These are phyloP conservation scores for Muschampia plurimacula DNA, from an alignment of 2,888 invertebrate species.

Conservation along the genomic window DNA sequence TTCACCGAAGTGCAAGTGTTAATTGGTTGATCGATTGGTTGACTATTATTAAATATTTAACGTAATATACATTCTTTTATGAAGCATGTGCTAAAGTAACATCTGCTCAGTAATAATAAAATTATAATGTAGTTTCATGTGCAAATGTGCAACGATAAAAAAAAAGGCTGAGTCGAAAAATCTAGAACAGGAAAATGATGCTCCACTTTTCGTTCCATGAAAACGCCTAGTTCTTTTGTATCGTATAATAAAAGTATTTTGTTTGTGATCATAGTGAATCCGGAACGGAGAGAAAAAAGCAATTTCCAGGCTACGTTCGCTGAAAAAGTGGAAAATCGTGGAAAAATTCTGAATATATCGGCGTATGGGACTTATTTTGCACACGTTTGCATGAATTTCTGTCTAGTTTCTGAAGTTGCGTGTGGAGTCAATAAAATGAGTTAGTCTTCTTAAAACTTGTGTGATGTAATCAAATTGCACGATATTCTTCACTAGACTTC, in stretches of 20 bases:
- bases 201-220: slow-evolving; percentile 14
- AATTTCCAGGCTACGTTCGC: slow-evolving; percentile 11
- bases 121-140: background rate
- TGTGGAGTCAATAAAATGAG: background rate
- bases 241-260: slow-evolving; percentile 22
- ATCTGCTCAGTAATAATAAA: background rate
- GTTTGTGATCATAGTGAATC: slow-evolving; percentile 15
- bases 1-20: background rate
- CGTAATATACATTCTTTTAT: no score
- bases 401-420: background rate
- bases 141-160: slow-evolving; percentile 1
- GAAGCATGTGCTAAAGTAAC: background rate
- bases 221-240: slow-evolving; percentile 23
- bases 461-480: no score
- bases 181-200: slow-evolving; percentile 26
- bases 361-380: background rate
- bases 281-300: slow-evolving; percentile 19
- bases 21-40: no score
- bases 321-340: background rate
- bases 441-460: no score
- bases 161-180: background rate
- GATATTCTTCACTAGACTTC: no score
- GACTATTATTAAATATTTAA: no score
- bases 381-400: background rate
- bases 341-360: background rate